phyloP scores from a whole-genome alignment of 2,797 vertebrate species.

The Pipistrellus nathusii region DNA sequence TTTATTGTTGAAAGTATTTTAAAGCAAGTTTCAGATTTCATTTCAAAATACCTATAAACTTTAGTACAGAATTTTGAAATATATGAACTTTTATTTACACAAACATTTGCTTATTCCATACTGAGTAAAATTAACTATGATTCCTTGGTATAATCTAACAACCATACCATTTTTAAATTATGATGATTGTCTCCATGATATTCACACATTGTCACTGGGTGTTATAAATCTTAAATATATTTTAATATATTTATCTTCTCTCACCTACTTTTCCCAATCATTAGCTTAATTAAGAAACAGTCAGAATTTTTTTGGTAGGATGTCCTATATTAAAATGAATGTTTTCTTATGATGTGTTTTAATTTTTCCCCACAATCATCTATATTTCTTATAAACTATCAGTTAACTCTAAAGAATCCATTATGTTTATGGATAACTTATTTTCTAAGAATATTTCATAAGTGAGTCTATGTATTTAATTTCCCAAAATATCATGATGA shows the following conservation, averaged over 20 bases:
- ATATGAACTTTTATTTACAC: neutral
- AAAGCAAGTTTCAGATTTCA: neutral
- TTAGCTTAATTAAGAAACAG: neutral
- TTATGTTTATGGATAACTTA: neutral
- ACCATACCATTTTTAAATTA: neutral
- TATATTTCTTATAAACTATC: neutral
- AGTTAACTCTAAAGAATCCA: neutral
- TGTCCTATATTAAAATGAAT: neutral
- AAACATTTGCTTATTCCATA: neutral
- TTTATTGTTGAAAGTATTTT: neutral
- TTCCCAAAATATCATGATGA: neutral
- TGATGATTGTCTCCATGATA: neutral
- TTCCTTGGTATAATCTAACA: neutral
- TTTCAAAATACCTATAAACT: neutral
- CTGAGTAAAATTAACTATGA: neutral
- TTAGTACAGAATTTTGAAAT: neutral
- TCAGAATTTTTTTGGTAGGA: neutral
- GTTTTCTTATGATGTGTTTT: neutral
- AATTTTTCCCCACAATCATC: neutral
- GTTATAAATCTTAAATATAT: neutral
- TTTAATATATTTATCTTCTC: neutral
- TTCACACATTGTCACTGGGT: neutral
- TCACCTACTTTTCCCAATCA: neutral
- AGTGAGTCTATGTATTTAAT: neutral
- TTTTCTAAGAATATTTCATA: slow-evolving; percentile 4